Evolutionary conservation across 2,797 vertebrate species (phyloP).

Genomic region (Eutrigla gurnardus): DNA sequence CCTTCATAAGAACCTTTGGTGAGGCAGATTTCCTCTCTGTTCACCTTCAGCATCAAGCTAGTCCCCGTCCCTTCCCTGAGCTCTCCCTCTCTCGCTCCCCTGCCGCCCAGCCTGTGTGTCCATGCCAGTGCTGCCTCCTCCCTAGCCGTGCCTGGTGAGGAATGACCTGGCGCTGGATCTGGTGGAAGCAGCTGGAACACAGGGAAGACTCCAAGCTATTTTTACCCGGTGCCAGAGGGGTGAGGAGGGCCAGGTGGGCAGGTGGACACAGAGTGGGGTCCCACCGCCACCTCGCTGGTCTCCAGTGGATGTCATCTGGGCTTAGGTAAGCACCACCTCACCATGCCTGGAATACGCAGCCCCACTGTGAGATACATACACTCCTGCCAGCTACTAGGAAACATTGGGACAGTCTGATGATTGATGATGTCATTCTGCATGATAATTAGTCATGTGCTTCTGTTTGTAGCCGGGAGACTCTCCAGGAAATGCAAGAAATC

Average conservation of each 20-base stretch:
- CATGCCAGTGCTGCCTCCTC: conserved; percentile 63
- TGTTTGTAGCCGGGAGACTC: background rate
- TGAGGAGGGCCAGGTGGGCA: conserved; percentile 73
- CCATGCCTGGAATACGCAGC: conserved; percentile 18
- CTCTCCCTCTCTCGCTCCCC: conserved; percentile 35
- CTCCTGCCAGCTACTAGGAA: conserved; percentile 9
- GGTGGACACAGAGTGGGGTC: conserved; percentile 79
- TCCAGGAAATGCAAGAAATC: background rate
- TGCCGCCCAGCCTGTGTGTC: conserved; percentile 35
- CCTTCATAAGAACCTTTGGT: conserved; percentile 20
- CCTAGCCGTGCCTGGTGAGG: conserved; percentile 73
- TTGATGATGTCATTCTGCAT: background rate
- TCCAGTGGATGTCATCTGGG: conserved; percentile 79
- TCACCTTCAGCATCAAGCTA: conserved; percentile 59
- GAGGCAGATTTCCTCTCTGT: conserved; percentile 29
- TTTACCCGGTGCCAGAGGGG: conserved; percentile 71
- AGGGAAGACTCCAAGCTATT: conserved; percentile 69
- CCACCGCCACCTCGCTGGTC: conserved; percentile 60
- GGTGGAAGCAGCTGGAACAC: conserved; percentile 76
- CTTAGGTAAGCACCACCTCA: conserved; percentile 63
- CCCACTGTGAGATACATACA: conserved; percentile 18
- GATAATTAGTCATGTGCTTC: background rate
- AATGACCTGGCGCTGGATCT: conserved; percentile 73
- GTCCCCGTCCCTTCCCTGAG: conserved; percentile 33
- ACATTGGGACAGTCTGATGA: background rate